Conservation (phyloP, 2,797 vertebrate species). For the Pelodytes ibericus region DNA sequence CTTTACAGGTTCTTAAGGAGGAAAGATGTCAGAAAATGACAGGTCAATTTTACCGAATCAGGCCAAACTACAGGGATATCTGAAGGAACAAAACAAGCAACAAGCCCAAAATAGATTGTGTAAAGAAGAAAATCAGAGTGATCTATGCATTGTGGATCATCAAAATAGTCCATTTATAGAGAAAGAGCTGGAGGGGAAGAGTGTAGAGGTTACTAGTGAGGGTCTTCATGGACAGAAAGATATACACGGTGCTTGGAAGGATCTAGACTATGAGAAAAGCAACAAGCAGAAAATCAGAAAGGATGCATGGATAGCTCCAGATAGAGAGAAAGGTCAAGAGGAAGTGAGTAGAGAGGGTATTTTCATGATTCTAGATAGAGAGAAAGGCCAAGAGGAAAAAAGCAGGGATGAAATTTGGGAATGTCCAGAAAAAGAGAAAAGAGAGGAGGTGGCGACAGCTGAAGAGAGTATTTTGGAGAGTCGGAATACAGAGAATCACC, state of each 20-base stretch:
- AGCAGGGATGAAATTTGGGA: not conserved
- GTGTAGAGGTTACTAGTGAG: no score
- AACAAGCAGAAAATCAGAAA: no score
- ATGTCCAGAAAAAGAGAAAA: not conserved
- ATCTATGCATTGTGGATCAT: not conserved
- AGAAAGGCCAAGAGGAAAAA: not conserved
- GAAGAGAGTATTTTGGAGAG: not conserved
- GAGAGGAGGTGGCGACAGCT: not conserved
- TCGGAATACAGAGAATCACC: not conserved
- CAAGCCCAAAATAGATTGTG: not conserved
- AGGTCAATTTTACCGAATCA: not conserved
- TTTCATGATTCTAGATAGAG: not conserved
- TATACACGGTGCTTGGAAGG: no score
- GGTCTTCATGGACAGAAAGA: no score
- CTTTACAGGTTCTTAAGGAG: not conserved
- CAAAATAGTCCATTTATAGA: no score
- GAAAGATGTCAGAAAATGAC: slow-evolving; percentile 15
- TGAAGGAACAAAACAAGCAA: not conserved
- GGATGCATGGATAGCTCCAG: not conserved
- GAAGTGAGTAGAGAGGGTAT: not conserved
- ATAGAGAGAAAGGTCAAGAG: not conserved
- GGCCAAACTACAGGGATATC: not conserved
- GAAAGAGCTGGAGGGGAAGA: not conserved
- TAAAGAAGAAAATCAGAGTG: not conserved
- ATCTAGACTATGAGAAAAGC: not conserved